These are phyloP conservation scores for Microcebus ravelobensis DNA, from an alignment of 2,113 vertebrate genomes.

Conservation along the genomic window DNA sequence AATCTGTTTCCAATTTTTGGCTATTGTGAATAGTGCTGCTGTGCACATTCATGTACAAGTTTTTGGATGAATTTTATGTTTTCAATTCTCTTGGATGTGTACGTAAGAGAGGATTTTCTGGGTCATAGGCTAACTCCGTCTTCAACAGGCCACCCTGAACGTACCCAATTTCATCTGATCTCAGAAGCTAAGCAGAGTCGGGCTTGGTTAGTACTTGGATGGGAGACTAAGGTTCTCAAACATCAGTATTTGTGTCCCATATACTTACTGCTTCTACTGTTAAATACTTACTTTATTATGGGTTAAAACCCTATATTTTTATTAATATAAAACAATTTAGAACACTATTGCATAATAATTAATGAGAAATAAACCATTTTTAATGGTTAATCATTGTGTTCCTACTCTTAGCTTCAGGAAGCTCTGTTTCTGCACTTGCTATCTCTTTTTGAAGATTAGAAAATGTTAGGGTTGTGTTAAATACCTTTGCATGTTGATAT, in stretches of 20 bases:
- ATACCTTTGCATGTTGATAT: neutral
- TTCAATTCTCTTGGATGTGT: too few relatives aligned
- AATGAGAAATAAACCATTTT: neutral
- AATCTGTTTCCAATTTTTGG: too few relatives aligned
- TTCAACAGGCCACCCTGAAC: too few relatives aligned
- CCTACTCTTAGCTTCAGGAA: neutral
- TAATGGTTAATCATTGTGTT: neutral
- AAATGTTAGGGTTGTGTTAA: neutral
- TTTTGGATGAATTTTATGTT: too few relatives aligned
- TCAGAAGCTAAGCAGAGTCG: too few relatives aligned
- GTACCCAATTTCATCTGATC: too few relatives aligned
- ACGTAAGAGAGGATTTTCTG: too few relatives aligned
- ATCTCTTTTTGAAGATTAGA: neutral
- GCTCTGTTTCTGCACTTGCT: neutral
- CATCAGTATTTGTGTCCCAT: neutral
- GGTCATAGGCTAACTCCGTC: too few relatives aligned
- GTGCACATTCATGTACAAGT: too few relatives aligned
- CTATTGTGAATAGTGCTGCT: too few relatives aligned
- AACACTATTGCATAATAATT: neutral
- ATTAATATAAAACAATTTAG: neutral
- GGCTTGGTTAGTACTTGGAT: too few relatives aligned
- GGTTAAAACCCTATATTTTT: neutral
- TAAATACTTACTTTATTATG: neutral
- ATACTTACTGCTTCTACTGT: neutral
- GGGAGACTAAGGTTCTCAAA: neutral